These are phyloP conservation scores for Elanus axillaris DNA, from an alignment of 2,113 vertebrate species.

Conservation along the genomic window DNA sequence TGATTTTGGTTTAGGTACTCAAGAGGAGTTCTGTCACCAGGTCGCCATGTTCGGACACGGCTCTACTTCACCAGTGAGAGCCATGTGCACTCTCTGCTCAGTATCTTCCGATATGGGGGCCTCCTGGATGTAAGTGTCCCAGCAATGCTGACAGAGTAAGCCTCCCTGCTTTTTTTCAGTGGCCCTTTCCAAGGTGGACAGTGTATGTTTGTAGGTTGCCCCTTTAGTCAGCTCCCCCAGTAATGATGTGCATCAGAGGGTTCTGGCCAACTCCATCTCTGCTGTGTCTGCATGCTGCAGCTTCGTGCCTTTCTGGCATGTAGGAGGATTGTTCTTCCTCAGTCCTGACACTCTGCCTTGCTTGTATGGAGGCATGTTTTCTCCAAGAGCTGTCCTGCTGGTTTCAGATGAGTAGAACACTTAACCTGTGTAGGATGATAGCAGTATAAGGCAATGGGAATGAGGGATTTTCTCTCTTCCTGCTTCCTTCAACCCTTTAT, in stretches of 20 bases:
- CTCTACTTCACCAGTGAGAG: slow-evolving; percentile 98
- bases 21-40: slow-evolving; percentile 93
- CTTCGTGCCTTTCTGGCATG: not conserved
- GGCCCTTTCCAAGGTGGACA: not conserved
- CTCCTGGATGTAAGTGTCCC: slow-evolving; percentile 88
- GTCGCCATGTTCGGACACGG: slow-evolving; percentile 91
- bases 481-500: not conserved
- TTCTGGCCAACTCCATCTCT: not conserved
- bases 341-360: not conserved
- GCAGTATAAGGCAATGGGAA: not conserved
- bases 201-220: not conserved
- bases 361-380: not conserved
- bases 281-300: slow-evolving; percentile 1
- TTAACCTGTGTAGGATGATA: not conserved
- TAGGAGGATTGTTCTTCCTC: not conserved
- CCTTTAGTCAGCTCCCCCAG: not conserved
- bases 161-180: not conserved
- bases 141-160: not conserved
- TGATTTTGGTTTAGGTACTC: slow-evolving; percentile 83
- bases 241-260: not conserved
- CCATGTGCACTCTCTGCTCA: slow-evolving; percentile 95
- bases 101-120: slow-evolving; percentile 93
- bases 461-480: not conserved
- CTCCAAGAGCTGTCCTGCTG: not conserved
- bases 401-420: not conserved